Evolutionary conservation across 2,888 invertebrate genomes (phyloP).

Genomic region (Hipparchia sbordonii): DNA sequence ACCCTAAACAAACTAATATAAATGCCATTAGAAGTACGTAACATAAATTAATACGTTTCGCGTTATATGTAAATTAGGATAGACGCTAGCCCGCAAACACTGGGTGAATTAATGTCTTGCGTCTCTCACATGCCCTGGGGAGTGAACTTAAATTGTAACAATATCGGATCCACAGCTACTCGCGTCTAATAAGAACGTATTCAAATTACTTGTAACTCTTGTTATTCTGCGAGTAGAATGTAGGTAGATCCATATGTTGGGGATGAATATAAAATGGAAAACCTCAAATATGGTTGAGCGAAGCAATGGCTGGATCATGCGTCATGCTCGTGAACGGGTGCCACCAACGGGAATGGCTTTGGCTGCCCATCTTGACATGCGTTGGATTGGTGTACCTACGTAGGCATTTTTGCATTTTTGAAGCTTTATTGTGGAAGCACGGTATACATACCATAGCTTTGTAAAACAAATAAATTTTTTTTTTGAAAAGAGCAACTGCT

Average conservation of each 20-base stretch:
- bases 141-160: conserved; percentile 51
- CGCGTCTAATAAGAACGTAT: conserved; percentile 46
- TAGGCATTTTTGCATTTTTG: too few relatives aligned
- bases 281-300: too few relatives aligned
- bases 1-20: conserved; percentile 19
- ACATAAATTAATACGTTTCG: conserved; percentile 54
- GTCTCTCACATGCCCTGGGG: conserved; percentile 49
- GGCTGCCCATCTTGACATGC: too few relatives aligned
- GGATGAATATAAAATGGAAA: conserved; percentile 26
- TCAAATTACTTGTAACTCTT: conserved; percentile 44
- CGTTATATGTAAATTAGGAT: conserved; percentile 68
- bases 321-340: too few relatives aligned
- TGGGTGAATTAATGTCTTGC: conserved; percentile 67
- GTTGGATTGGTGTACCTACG: too few relatives aligned
- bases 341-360: too few relatives aligned
- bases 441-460: too few relatives aligned
- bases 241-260: conserved; percentile 15
- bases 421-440: too few relatives aligned
- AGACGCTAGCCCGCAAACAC: conserved; percentile 68
- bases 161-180: conserved; percentile 44
- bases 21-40: conserved; percentile 44
- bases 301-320: too few relatives aligned
- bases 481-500: too few relatives aligned
- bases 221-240: conserved; percentile 30
- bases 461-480: too few relatives aligned